A percentile compares a stretch with the other conserved stretches of the same genome.
These are phyloP conservation scores for Xiphorhynchus elegans DNA, from an alignment of 2,113 vertebrate species.

Conservation along the genomic window DNA sequence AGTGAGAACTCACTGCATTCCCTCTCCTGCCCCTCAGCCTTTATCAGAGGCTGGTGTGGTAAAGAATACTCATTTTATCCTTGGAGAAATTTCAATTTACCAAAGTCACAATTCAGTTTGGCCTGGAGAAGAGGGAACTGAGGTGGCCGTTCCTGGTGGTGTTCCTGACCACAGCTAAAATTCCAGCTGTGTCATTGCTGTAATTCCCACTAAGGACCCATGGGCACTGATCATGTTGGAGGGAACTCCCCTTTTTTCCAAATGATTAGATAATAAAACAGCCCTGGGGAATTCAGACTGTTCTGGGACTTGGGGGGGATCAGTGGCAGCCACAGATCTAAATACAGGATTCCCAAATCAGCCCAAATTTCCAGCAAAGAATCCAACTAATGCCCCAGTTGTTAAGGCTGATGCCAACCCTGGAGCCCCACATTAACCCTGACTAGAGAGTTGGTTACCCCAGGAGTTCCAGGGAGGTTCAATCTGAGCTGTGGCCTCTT, in stretches of 20 bases:
- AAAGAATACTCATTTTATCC: neutral
- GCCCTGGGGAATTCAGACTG: neutral
- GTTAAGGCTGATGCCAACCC: fast-evolving
- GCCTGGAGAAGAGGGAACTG: neutral
- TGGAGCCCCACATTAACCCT: neutral
- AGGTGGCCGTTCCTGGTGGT: neutral
- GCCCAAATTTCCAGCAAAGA: neutral
- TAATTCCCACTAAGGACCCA: fast-evolving
- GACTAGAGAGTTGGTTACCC: neutral
- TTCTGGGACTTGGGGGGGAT: neutral
- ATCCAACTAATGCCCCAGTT: too few relatives aligned
- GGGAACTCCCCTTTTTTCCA: neutral
- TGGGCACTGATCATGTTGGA: neutral
- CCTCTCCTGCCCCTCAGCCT: neutral
- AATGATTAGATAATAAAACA: too few relatives aligned
- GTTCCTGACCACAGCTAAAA: neutral
- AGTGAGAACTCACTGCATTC: neutral
- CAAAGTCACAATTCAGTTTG: neutral
- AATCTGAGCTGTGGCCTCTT: neutral
- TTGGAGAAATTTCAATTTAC: neutral
- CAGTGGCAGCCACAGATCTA: neutral
- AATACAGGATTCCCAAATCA: neutral
- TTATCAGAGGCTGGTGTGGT: neutral
- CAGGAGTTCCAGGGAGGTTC: neutral
- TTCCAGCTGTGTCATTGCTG: neutral